Evolutionary conservation across 1,140 invertebrate species (phyloP), one percentile per base, ranked within the genome.

Genomic region (Rhynchophorus ferrugineus): DNA sequence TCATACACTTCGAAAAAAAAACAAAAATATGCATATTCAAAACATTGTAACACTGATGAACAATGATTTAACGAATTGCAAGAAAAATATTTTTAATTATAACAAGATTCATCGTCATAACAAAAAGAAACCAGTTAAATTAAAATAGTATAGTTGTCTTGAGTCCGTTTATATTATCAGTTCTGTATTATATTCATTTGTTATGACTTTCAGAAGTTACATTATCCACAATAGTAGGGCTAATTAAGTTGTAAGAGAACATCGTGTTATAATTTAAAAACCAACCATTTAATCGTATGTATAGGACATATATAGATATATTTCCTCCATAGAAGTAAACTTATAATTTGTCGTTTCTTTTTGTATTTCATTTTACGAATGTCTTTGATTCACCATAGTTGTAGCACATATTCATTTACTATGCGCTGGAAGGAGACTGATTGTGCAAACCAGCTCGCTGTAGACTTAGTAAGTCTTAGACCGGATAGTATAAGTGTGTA

Each of bases 371-470:
- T 2, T 44, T 24, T 44, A 24, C 50, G 56, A 58, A 51, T 60
- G 49, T 54, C 54, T 54, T 58, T 49, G 34, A 58, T 51, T 43
- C 55, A 59, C 54, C 57, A 62, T 66, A 63, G 63, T 66, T 59
- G 62, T 58, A 65, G 56, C 61, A 61, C 59, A 63, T 64, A 60
- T 67, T 65, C 57, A 51, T 58, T 60, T 46, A 64, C 57, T 55
- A 52, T 63, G 47, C 24, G 61, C 65, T 65, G 63, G 63, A 67
- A 60, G 61, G 65, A 68, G 66, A 67, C 65, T 67, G 65, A 68
- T 55, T 59, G 63, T 65, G 60, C 60, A 65, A 65, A 65, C 63
- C 66, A 68, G 65, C 66, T 64, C 57, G 61, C 61, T 64, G 59
- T 68, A 61, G 60, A 62, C 60, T 65, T 61, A 62, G 62, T 64